These are phyloP conservation scores for Gavialis gangeticus DNA, from an alignment of 2,113 vertebrate genomes.

Conservation along the genomic window DNA sequence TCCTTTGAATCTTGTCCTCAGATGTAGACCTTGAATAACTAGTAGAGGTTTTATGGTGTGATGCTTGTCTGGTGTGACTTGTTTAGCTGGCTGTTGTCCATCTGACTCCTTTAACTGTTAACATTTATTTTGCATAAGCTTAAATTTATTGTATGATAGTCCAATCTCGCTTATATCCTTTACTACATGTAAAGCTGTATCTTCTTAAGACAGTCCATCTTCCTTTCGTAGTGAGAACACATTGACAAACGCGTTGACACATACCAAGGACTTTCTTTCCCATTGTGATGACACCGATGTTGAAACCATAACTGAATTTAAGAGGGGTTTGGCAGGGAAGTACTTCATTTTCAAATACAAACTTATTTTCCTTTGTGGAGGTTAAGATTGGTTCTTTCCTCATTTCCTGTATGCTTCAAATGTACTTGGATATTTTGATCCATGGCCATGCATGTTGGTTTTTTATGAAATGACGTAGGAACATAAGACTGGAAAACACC, in stretches of 20 bases:
- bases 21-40: background rate
- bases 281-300: background rate
- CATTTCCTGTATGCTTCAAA: background rate
- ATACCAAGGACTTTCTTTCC: background rate
- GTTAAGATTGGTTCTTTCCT: background rate
- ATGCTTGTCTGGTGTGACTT: background rate
- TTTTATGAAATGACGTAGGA: background rate
- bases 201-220: background rate
- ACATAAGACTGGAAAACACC: background rate
- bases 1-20: background rate
- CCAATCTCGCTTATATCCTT: background rate
- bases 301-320: background rate
- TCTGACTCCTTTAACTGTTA: background rate
- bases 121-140: background rate
- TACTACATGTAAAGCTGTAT: background rate
- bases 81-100: background rate
- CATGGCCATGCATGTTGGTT: background rate
- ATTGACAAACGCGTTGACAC: background rate
- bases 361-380: background rate
- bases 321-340: background rate
- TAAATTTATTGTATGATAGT: background rate
- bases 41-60: background rate
- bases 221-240: background rate
- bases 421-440: background rate
- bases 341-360: background rate